A percentile compares a stretch with the other conserved stretches of the same genome.
phyloP scores from a whole-genome alignment of 2,113 vertebrate genomes.

The Oenanthe melanoleuca region DNA sequence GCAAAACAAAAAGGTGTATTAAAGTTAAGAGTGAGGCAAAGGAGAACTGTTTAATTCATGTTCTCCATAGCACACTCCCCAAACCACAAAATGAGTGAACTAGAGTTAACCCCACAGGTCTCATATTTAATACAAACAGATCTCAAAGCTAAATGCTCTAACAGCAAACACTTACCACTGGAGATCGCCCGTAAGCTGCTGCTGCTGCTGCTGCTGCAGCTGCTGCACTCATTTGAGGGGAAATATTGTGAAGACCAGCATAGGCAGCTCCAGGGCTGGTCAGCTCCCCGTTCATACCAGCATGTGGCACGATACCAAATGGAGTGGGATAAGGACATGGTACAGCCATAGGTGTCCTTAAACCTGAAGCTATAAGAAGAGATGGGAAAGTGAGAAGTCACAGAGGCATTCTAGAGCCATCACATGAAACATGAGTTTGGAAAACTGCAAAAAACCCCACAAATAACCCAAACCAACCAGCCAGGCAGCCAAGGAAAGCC shows the following conservation, averaged over 20 bases:
- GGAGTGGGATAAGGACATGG: slow-evolving; percentile 85
- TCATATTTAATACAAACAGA: not conserved
- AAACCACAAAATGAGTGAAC: not conserved
- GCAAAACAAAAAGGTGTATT: slow-evolving; percentile 46
- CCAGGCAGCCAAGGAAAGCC: not conserved
- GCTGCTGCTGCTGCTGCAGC: slow-evolving; percentile 76
- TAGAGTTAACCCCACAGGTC: not conserved
- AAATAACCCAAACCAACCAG: not conserved
- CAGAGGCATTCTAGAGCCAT: not conserved
- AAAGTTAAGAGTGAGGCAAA: not conserved
- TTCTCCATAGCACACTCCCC: not conserved
- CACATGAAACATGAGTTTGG: not conserved
- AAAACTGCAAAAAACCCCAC: not conserved
- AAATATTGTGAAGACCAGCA: slow-evolving; percentile 83
- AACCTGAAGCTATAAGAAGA: slow-evolving; percentile 71
- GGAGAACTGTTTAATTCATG: not conserved
- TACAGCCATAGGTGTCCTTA: slow-evolving; percentile 86
- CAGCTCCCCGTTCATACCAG: slow-evolving; percentile 84
- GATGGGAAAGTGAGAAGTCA: not conserved
- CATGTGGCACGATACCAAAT: slow-evolving; percentile 83
- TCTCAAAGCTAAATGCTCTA: not conserved
- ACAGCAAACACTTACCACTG: slow-evolving; percentile 73
- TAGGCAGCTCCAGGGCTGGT: slow-evolving; percentile 85
- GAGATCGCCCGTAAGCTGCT: slow-evolving; percentile 82
- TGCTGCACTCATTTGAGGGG: slow-evolving; percentile 84